A percentile compares a stretch with the other conserved stretches of the same genome.
These are phyloP conservation scores for Sinonovacula constricta DNA, from an alignment of 1,140 invertebrate species.

Conservation along the genomic window DNA sequence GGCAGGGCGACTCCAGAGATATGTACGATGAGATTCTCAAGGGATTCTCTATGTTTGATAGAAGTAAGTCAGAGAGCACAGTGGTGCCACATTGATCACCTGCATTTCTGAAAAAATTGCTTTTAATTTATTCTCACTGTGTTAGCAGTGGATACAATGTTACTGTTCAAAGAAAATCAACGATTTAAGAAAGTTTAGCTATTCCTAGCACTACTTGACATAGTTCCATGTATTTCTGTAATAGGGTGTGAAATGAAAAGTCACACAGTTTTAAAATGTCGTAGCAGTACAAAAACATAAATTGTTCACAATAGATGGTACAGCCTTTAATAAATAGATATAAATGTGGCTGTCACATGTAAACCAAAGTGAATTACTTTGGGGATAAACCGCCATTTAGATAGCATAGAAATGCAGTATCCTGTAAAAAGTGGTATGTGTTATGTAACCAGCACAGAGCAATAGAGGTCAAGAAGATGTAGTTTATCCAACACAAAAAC, in stretches of 20 bases:
- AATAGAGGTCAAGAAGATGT: too few species aligned
- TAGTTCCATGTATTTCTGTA: not conserved
- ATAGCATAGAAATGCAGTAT: too few species aligned
- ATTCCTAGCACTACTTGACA: too few species aligned
- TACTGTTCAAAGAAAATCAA: too few species aligned
- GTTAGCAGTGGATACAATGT: not conserved
- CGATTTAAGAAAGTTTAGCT: too few species aligned
- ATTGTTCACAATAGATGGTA: not conserved
- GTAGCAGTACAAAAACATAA: not conserved
- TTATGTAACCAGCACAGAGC: too few species aligned
- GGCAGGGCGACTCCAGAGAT: conserved; percentile 75
- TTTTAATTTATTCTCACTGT: not conserved
- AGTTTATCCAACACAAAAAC: too few species aligned
- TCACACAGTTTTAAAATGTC: too few species aligned
- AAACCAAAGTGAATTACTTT: not conserved
- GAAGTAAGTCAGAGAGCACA: conserved; percentile 68
- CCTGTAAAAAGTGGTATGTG: too few species aligned
- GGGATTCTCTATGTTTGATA: conserved; percentile 77
- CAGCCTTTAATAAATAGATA: not conserved
- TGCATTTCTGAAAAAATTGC: too few species aligned
- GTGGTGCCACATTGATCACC: too few species aligned
- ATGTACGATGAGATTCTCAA: conserved; percentile 77
- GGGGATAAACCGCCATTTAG: too few species aligned
- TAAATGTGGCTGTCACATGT: not conserved
- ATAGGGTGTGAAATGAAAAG: not conserved